phyloP scores from a whole-genome alignment of 2,113 vertebrate genomes.

The Prietella phreatophila region DNA sequence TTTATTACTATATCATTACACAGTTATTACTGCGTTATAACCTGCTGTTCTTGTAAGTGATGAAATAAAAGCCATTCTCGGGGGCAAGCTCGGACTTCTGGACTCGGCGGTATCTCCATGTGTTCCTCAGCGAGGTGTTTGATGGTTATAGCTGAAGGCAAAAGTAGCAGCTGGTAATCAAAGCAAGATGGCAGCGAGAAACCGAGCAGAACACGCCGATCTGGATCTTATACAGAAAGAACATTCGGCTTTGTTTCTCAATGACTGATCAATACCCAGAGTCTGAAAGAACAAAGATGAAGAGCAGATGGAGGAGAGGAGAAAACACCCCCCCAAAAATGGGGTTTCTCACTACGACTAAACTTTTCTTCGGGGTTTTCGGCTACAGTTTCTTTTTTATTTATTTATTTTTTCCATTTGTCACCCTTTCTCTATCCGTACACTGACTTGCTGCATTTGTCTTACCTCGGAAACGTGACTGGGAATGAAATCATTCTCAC shows the following conservation, averaged over 20 bases:
- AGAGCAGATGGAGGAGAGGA: not conserved
- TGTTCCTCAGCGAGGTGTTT: conserved; percentile 17
- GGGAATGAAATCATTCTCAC: not conserved
- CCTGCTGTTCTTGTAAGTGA: too few species aligned
- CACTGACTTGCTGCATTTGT: not conserved
- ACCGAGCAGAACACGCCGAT: conserved; percentile 23
- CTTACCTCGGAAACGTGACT: not conserved
- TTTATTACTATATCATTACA: not conserved
- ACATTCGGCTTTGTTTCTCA: conserved; percentile 31
- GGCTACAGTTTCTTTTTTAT: not conserved
- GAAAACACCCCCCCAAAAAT: not conserved
- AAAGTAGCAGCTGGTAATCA: conserved; percentile 54
- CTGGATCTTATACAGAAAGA: conserved; percentile 30
- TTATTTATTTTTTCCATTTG: not conserved
- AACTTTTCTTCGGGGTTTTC: not conserved
- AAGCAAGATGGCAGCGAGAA: conserved; percentile 46
- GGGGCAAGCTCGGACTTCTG: not conserved
- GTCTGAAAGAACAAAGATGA: not conserved
- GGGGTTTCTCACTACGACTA: not conserved
- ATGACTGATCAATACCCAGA: conserved; percentile 44
- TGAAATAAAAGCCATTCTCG: not conserved
- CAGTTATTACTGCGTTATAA: not conserved
- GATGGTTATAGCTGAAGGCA: conserved; percentile 5
- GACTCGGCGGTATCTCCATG: not conserved
- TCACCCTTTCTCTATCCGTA: not conserved